These are phyloP conservation scores for Iphiclides podalirius DNA, from an alignment of 2,888 invertebrate species.

Conservation along the genomic window DNA sequence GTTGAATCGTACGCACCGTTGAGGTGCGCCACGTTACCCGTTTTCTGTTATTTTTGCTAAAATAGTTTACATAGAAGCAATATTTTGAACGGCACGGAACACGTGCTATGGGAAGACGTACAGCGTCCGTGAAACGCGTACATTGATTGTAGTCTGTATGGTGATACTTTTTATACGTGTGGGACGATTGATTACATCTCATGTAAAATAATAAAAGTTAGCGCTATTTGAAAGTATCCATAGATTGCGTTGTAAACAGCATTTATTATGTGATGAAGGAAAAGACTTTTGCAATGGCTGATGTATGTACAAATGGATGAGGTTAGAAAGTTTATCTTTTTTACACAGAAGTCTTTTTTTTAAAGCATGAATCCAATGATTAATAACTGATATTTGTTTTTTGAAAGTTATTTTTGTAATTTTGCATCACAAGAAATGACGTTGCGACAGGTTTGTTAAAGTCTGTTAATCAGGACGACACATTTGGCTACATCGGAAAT, in stretches of 20 bases:
- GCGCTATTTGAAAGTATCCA: slow-evolving; percentile 1
- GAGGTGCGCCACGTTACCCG: slow-evolving; percentile 48
- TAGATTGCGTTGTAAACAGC: slow-evolving; percentile 2
- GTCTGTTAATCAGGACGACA: too few relatives aligned
- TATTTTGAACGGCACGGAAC: slow-evolving; percentile 16
- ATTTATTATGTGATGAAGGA: slow-evolving; percentile 7
- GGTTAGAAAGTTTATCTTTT: too few relatives aligned
- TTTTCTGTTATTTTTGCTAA: slow-evolving; percentile 59
- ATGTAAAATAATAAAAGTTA: background rate
- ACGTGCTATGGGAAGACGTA: slow-evolving; percentile 8
- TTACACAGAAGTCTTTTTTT: slow-evolving; percentile 45
- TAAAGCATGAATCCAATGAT: slow-evolving; percentile 50
- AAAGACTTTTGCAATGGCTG: slow-evolving; percentile 11
- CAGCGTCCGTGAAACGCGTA: slow-evolving; percentile 7
- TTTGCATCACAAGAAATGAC: slow-evolving; percentile 46
- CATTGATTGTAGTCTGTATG: slow-evolving; percentile 17
- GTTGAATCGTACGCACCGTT: slow-evolving; percentile 40
- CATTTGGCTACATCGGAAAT: too few relatives aligned
- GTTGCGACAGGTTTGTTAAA: slow-evolving; percentile 29
- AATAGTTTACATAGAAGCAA: slow-evolving; percentile 48
- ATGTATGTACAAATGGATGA: background rate
- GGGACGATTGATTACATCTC: slow-evolving; percentile 5
- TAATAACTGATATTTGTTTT: slow-evolving; percentile 51
- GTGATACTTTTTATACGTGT: slow-evolving; percentile 24
- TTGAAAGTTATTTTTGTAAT: slow-evolving; percentile 67